Evolutionary conservation across 2,797 vertebrate species (phyloP).

Genomic region (Xiphophorus birchmanni): DNA sequence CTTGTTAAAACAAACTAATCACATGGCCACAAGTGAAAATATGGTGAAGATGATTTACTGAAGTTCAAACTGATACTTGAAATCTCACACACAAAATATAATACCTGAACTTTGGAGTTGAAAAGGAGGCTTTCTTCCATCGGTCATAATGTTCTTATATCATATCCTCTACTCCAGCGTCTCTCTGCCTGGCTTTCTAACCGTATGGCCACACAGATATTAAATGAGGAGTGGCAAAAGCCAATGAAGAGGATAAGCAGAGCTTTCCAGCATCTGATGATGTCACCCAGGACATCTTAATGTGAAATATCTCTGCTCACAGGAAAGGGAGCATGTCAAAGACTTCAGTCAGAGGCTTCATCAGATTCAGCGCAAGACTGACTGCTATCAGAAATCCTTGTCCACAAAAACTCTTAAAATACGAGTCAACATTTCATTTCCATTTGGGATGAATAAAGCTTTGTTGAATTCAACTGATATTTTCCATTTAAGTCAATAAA

Average conservation of each 20-base stretch:
- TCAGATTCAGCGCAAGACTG: no score
- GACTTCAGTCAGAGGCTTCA: no score
- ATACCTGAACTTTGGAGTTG: neutral
- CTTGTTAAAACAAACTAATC: neutral
- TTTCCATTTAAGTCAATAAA: neutral
- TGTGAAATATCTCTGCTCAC: neutral
- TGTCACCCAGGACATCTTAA: neutral
- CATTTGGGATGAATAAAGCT: neutral
- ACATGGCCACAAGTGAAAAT: neutral
- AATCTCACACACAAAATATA: no score
- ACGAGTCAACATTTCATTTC: neutral
- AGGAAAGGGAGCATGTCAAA: neutral
- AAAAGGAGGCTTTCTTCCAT: neutral
- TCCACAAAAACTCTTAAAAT: neutral
- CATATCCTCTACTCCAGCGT: neutral
- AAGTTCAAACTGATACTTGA: no score
- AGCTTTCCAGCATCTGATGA: neutral
- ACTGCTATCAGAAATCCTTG: no score
- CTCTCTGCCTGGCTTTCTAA: neutral
- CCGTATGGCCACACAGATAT: neutral
- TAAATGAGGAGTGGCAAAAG: neutral
- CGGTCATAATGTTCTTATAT: neutral
- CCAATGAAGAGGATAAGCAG: neutral
- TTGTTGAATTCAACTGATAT: neutral
- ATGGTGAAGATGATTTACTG: neutral